Conservation (phyloP, 64 coral and sea anemone species). For the Dendronephthya gigantea region DNA sequence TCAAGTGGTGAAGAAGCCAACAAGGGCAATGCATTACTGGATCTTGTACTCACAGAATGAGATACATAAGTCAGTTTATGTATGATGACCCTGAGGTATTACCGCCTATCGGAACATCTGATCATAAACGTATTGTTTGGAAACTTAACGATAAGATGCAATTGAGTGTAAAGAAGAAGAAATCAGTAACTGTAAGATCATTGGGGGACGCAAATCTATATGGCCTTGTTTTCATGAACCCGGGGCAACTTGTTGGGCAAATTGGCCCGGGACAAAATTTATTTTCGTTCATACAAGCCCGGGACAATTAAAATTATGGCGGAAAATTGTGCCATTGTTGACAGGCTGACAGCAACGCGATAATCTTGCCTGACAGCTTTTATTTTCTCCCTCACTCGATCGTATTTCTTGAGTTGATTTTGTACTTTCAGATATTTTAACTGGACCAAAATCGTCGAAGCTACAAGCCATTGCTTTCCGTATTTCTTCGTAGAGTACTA, state of each 20-base stretch:
- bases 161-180: no score
- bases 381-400: slow-evolving; percentile 21
- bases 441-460: slow-evolving; percentile 12
- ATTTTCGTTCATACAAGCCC: neutral
- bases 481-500: neutral
- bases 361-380: slow-evolving; percentile 14
- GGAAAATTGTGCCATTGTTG: slow-evolving; percentile 16
- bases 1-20: no score
- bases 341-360: slow-evolving; percentile 13
- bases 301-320: neutral
- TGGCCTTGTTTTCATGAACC: neutral
- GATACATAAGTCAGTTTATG: no score
- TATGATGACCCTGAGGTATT: no score
- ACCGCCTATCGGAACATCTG: no score
- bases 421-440: neutral
- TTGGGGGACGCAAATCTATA: no score
- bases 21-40: no score
- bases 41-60: no score
- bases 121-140: no score
- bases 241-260: neutral
- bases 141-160: no score
- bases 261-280: neutral
- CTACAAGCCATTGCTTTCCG: neutral
- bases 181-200: no score
- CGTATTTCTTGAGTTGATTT: neutral